Base-by-base conservation (phyloP, 1,140 invertebrate species). In the Tetraneura akinire region DNA sequence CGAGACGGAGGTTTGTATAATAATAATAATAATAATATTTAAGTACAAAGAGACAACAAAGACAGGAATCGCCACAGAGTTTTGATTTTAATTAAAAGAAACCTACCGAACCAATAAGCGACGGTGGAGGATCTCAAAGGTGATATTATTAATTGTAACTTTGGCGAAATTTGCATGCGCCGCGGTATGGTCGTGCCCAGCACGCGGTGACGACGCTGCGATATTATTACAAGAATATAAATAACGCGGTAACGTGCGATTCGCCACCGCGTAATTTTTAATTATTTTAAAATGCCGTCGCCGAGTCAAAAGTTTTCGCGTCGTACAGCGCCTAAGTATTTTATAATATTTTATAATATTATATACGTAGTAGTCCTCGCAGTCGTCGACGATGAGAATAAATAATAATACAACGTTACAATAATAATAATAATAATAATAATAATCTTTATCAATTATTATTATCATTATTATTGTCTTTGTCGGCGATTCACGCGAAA, bases 71-170 rank as follows among this genome's bases (percentile, higher is more conserved):
- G 6, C 42, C 64, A 16, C 47, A 23, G 47, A 51, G 68, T 57
- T 57, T 57, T 76, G 71, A 76, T 76, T 76, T 76, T 76, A 76
- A 76, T 76, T 76, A 76, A 76, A 53, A 32, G 42, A 57, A 76
- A 76, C 29, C 51, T 57, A 76, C 71, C 29, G 37, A 55, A 76
- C 71, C 71, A 57, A 57, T 57, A 76, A 76, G 53, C 49, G 14
- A 42, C 18, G 29, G 29, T 71, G 26, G 11, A 62, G 29, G 71
- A 76, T 76, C 42, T 57, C 57, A 57, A 42, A 53, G 51, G 71
- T 76, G 71, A 57, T n/a, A n/a, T n/a, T n/a, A 76, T 76, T 55
- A 76, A 76, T 76, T 76, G 71, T 51, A 57, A 76, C 55, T 76
- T 23, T 32, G n/a, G 32, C 32, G 51, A 29, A 57, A 76, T 76